Evolutionary conservation across 2,113 vertebrate species (phyloP).

Genomic region (Rissa tridactyla): DNA sequence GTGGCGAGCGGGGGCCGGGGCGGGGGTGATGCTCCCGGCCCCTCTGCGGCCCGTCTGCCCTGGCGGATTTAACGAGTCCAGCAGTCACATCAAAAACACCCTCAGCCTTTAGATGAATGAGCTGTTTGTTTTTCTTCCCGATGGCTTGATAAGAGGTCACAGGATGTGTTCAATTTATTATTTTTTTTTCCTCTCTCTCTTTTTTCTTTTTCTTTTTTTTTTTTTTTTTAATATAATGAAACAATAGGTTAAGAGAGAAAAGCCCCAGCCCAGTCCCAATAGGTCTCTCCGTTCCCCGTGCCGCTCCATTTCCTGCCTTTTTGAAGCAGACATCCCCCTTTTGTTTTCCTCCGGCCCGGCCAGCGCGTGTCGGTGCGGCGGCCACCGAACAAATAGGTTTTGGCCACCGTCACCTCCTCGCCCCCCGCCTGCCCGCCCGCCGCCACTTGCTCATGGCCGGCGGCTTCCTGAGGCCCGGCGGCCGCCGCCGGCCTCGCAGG

Average conservation of each 20-base stretch:
- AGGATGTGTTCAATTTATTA: constrained; percentile 81
- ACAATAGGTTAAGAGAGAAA: constrained; percentile 85
- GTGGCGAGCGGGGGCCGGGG: not conserved
- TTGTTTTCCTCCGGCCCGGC: constrained; percentile 69
- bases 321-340: constrained; percentile 80
- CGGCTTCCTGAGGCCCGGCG: constrained; percentile 64
- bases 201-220: constrained; percentile 69
- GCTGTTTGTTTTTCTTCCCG: constrained; percentile 61
- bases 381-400: constrained; percentile 68
- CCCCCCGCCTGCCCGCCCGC: constrained; percentile 66
- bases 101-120: constrained; percentile 8
- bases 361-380: constrained; percentile 72
- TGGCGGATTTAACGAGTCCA: not conserved
- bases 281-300: constrained; percentile 60
- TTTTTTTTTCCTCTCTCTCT: constrained; percentile 1
- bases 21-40: not conserved
- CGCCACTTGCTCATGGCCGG: not conserved
- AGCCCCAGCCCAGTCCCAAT: constrained; percentile 76
- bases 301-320: constrained; percentile 76
- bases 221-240: constrained; percentile 47
- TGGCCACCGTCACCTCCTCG: constrained; percentile 69
- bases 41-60: not conserved
- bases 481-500: constrained; percentile 75
- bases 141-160: constrained; percentile 82
- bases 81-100: constrained; percentile 47